A percentile compares a stretch with the other conserved stretches of the same genome.
Evolutionary conservation across 2,888 invertebrate genomes (phyloP).

Genomic region (Apoda limacodes): DNA sequence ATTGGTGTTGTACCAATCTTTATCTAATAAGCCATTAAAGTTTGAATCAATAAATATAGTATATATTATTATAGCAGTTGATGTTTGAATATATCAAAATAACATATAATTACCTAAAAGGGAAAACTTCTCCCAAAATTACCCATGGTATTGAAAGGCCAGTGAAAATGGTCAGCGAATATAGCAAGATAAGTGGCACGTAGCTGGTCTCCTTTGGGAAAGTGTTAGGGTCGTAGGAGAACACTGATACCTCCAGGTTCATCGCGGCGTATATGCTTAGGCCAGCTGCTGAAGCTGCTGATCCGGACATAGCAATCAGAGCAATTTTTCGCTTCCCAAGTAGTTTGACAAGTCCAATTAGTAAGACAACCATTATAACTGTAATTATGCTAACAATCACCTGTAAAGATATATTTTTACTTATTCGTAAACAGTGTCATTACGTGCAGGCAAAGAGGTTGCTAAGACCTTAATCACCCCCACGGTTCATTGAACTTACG

Average conservation of each 20-base stretch:
- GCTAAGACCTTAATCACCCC: too few species aligned
- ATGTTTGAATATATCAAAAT: conserved; percentile 1
- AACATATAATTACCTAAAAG: conserved; percentile 55
- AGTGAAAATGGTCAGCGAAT: conserved; percentile 42
- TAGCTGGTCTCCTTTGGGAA: conserved; percentile 47
- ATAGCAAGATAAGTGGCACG: conserved; percentile 48
- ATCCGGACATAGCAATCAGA: conserved; percentile 46
- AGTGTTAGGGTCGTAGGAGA: conserved; percentile 49
- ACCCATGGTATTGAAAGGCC: conserved; percentile 66
- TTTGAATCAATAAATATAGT: too few species aligned
- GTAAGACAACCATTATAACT: conserved; percentile 44
- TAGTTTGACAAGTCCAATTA: conserved; percentile 46
- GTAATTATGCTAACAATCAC: conserved; percentile 57
- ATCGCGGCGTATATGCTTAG: conserved; percentile 53
- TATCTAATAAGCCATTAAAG: too few species aligned
- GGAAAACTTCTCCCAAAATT: conserved; percentile 68
- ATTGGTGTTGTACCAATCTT: too few species aligned
- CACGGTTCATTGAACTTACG: too few species aligned
- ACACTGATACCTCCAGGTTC: conserved; percentile 39
- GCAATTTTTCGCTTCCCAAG: conserved; percentile 61
- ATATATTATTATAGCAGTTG: background rate
- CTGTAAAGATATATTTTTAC: conserved; percentile 34
- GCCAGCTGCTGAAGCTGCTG: conserved; percentile 42
- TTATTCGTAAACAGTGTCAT: too few species aligned
- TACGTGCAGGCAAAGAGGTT: too few species aligned